phyloP scores from a whole-genome alignment of 2,113 vertebrate genomes.

The Phalacrocorax brasilianus region DNA sequence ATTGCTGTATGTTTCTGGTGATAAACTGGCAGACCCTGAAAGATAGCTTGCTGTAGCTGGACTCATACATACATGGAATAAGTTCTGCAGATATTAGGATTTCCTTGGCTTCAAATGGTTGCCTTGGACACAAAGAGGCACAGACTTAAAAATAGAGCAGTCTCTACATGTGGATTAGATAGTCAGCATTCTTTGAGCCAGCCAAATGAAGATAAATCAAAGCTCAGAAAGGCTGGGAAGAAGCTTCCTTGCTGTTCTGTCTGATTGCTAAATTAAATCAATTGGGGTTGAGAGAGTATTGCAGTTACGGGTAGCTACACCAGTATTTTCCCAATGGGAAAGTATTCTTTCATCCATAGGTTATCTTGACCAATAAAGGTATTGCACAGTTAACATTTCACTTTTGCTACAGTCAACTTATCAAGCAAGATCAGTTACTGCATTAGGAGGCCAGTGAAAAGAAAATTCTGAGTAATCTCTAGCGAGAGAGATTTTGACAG shows the following conservation, averaged over 20 bases:
- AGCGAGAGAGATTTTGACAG: not conserved
- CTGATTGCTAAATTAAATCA: conserved; percentile 40
- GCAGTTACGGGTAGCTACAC: not conserved
- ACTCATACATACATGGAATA: not conserved
- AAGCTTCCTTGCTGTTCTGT: not conserved
- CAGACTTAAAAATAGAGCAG: conserved; percentile 71
- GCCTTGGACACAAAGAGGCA: conserved; percentile 76
- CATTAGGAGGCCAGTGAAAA: not conserved
- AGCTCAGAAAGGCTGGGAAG: not conserved
- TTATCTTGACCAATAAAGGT: not conserved
- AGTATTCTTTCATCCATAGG: not conserved
- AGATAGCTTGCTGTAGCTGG: not conserved
- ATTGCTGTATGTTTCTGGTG: not conserved
- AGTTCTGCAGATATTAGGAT: conserved; percentile 35
- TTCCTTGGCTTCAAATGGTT: conserved; percentile 64
- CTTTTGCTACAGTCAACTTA: not conserved
- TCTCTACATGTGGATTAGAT: conserved; percentile 13
- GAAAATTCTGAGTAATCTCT: not conserved
- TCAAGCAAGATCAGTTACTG: not conserved
- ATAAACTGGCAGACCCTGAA: not conserved
- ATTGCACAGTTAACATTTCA: not conserved
- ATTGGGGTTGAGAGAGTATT: not conserved
- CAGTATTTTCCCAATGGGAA: not conserved
- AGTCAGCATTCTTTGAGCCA: conserved; percentile 30
- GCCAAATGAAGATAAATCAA: conserved; percentile 28